Evolutionary conservation across 2,888 invertebrate species (phyloP), one percentile per base, ranked within the genome.

Genomic region (Dolichopus griseipennis): DNA sequence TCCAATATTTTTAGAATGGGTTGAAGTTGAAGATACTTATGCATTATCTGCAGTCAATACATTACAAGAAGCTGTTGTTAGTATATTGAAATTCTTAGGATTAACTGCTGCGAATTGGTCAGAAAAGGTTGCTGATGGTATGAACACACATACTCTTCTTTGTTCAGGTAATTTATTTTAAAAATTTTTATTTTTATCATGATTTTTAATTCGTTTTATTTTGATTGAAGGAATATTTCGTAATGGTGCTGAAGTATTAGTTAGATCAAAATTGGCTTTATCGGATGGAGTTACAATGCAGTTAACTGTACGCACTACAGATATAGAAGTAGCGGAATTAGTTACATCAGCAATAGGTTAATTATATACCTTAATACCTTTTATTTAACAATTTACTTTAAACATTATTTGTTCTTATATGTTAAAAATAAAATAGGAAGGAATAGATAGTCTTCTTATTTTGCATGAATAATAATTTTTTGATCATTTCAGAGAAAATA

Each of bases 11-110:
- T 52, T 71, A 81, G 82, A 80, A 70, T 82, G 81, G 77, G 77
- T 86, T 0, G 95, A 95, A 83, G 86, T 92, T 10, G 94, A 94
- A 74, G 97, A 98, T 74, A 97, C 97, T 0, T 99, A 93, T 78
- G 91, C 92, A 0, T 83, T 99, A 21, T 89, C 93, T 0, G 87
- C 89, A 4, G 89, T 93, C 73, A 88, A 85, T 70, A 89, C 89
- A 18, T 78, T 96, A 52, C 91, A 92, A 75, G 92, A 92, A 74
- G 94, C 94, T 0, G 90, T 94, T 2, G 90, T 90, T 76, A 92
- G 90, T 77, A 90, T 95, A 66, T 84, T 92, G 7, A 87, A 88
- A 75, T 93, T 91, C 78, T 83, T 95, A 72, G 95, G 94, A 0
- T 84, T 96, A 79, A 91, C 91, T 74, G 88, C 94, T 0, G 91